Base-by-base conservation (phyloP, 1,140 invertebrate species). In the Tribolium castaneum region DNA sequence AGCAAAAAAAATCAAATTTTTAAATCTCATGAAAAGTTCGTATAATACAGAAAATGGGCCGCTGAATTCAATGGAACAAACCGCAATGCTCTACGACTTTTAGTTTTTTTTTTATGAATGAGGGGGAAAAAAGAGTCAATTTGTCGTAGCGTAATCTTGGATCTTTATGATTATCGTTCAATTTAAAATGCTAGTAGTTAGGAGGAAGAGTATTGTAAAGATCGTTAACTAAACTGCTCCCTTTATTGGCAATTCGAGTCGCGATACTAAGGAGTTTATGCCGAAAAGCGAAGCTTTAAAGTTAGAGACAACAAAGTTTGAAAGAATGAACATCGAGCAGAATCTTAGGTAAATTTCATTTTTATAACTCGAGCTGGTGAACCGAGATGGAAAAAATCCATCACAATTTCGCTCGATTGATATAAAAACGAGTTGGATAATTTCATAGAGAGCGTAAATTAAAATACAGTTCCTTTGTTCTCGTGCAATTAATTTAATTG, bases 201-300 rank as follows among this genome's bases (percentile, higher is more conserved):
- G 54, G 54, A 59, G 25, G 54, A 30, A 59, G 54, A 30, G 10
- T 22, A 59, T 59, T 59, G 13, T 59, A 59, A 59, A 59, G 54
- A 59, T 59, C 54, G 54, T 59, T 59, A 59, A 59, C 54, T 59
- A 30, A 59, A 59, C 54, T 59, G 54, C 54, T 59, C 30, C 54
- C 54, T 59, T 59, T 59, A 59, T 59, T 59, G 54, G 54, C 22
- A 59, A 59, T 59, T 59, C 54, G 19, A 59, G 54, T 25, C 54
- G 14, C 54, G 54, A 10, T 30, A 59, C 25, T 22, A 59, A 59
- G 9, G 54, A 59, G 54, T 59, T 59, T 59, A 59, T 59, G 14
- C 54, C 54, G 25, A 25, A 59, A 12, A 59, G 19, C 13, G 16
- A 1, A 59, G 22, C 54, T 59, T 59, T 22, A 59, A 59, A 59